Percentiles rank a stretch among this genome's conserved stretches.
Evolutionary conservation across 2,113 vertebrate species (phyloP).

Genomic region (Pteronura brasiliensis): DNA sequence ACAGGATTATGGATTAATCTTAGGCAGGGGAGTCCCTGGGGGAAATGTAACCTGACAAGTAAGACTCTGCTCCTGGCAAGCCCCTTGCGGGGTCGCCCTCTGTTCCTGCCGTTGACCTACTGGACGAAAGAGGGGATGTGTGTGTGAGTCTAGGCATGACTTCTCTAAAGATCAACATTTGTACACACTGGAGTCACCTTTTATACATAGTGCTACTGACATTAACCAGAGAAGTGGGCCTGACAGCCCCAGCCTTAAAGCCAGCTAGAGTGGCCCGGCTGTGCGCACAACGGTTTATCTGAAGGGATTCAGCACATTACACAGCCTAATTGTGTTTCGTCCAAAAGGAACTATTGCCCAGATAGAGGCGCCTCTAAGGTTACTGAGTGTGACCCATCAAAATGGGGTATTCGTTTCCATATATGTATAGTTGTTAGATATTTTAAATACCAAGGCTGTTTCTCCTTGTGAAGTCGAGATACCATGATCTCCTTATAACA

Average conservation of each 20-base stretch:
- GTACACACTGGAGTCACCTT: conserved; percentile 89
- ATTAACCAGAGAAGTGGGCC: conserved; percentile 85
- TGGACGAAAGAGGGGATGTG: conserved; percentile 87
- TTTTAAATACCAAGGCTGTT: conserved; percentile 39
- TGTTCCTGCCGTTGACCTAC: conserved; percentile 82
- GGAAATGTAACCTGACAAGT: conserved; percentile 75
- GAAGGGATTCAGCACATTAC: conserved; percentile 80
- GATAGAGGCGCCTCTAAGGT: conserved; percentile 72
- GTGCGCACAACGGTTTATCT: conserved; percentile 78
- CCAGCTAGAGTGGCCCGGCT: conserved; percentile 77
- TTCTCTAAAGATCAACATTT: conserved; percentile 90
- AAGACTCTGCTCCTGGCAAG: conserved; percentile 78
- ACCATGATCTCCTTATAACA: not conserved
- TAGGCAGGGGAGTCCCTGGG: conserved; percentile 61
- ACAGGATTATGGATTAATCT: conserved; percentile 81
- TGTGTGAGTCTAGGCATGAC: conserved; percentile 88
- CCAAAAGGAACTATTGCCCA: conserved; percentile 74
- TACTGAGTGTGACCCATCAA: conserved; percentile 57
- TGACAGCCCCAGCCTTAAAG: conserved; percentile 84
- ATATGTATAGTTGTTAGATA: not conserved
- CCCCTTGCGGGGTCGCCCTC: conserved; percentile 79
- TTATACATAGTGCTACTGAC: conserved; percentile 89
- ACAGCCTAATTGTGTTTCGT: conserved; percentile 83
- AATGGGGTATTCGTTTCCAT: conserved; percentile 57
- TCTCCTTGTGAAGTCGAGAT: not conserved